These are phyloP conservation scores for Pangasius sanitwongsei DNA, from an alignment of 2,797 vertebrate genomes.

Conservation along the genomic window DNA sequence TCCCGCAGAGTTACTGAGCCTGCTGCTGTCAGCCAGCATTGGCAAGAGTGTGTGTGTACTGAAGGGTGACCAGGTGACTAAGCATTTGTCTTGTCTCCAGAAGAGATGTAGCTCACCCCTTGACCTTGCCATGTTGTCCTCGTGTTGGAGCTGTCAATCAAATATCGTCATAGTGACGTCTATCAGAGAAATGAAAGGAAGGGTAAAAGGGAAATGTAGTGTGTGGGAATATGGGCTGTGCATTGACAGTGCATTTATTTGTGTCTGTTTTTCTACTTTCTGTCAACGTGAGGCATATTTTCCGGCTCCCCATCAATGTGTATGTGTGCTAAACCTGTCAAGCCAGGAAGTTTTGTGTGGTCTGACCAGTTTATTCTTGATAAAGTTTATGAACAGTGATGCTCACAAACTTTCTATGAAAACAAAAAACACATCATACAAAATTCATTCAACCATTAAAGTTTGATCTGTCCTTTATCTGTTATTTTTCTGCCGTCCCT, in stretches of 20 bases:
- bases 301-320: background rate
- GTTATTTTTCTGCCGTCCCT: background rate
- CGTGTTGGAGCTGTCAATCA: slow-evolving; percentile 45
- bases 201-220: slow-evolving; percentile 18
- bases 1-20: slow-evolving; percentile 6
- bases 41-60: slow-evolving; percentile 13
- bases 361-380: slow-evolving; percentile 23
- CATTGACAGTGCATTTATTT: slow-evolving; percentile 34
- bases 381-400: slow-evolving; percentile 20
- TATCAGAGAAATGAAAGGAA: slow-evolving; percentile 39
- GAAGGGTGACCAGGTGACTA: slow-evolving; percentile 46
- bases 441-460: background rate
- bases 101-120: slow-evolving; percentile 32
- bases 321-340: slow-evolving; percentile 23
- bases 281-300: slow-evolving; percentile 22
- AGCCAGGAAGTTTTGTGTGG: slow-evolving; percentile 22
- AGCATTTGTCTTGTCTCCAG: slow-evolving; percentile 33
- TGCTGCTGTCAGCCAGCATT: slow-evolving; percentile 29
- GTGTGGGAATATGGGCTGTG: background rate
- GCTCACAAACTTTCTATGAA: slow-evolving; percentile 27
- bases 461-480: background rate
- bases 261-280: background rate
- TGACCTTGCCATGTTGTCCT: slow-evolving; percentile 41
- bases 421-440: background rate
- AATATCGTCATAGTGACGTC: slow-evolving; percentile 46